These are phyloP conservation scores for Henicopernis longicauda DNA, from an alignment of 2,113 vertebrate species.

Conservation along the genomic window DNA sequence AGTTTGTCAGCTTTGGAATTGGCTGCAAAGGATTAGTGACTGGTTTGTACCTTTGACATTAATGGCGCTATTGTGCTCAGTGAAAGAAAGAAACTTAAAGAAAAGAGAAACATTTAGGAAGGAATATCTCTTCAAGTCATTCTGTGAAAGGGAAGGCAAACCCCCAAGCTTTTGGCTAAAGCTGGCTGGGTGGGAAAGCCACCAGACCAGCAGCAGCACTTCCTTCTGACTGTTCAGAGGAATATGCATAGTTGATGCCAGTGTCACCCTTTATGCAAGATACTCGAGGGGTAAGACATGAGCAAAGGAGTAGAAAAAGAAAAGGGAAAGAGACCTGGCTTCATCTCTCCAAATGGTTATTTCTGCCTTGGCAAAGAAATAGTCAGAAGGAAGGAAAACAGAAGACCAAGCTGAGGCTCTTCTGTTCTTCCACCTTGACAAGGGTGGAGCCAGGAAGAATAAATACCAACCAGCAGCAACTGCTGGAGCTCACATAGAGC, in stretches of 20 bases:
- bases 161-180: neutral
- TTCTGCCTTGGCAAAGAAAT: neutral
- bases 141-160: neutral
- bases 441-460: neutral
- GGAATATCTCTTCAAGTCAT: neutral
- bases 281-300: neutral
- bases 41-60: neutral
- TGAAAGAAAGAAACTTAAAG: neutral
- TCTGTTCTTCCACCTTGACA: neutral
- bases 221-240: neutral
- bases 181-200: neutral
- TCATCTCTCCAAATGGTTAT: neutral
- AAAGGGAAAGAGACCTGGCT: neutral
- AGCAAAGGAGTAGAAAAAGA: neutral
- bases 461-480: neutral
- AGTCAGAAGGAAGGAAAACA: neutral
- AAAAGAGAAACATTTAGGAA: neutral
- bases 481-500: neutral
- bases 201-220: neutral
- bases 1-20: neutral
- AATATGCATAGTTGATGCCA: neutral
- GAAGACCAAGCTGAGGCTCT: neutral
- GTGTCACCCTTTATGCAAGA: neutral
- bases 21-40: neutral
- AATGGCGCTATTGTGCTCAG: neutral